These are phyloP conservation scores for Corythornis vintsioides DNA, from an alignment of 2,113 vertebrate species.

Conservation along the genomic window DNA sequence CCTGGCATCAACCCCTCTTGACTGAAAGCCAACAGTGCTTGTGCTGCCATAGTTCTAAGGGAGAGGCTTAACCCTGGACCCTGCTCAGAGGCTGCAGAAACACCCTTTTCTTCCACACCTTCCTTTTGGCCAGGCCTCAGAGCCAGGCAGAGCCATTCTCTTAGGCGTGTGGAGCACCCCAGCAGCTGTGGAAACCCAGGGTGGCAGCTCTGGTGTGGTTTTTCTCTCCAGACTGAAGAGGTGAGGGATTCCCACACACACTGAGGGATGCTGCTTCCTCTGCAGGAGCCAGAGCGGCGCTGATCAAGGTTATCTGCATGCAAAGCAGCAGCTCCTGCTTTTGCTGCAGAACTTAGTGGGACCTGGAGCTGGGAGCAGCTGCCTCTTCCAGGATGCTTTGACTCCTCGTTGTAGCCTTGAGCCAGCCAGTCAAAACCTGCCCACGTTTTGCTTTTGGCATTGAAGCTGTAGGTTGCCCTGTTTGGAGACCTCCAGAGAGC, in stretches of 20 bases:
- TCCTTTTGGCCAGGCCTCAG: not conserved
- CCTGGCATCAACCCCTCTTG: conserved; percentile 44
- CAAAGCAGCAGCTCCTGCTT: conserved; percentile 59
- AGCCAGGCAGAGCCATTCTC: not conserved
- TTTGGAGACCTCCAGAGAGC: conserved; percentile 41
- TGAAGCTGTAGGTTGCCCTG: conserved; percentile 37
- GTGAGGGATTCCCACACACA: conserved; percentile 6
- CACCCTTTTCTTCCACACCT: not conserved
- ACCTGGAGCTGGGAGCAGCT: conserved; percentile 25
- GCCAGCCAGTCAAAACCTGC: conserved; percentile 68
- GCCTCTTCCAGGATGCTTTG: conserved; percentile 45
- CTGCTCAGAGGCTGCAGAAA: not conserved
- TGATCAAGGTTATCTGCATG: conserved; percentile 48
- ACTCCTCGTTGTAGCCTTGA: conserved; percentile 54
- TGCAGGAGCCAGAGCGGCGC: not conserved
- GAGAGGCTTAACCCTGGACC: conserved; percentile 37
- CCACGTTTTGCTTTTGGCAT: conserved; percentile 63
- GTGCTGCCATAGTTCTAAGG: not conserved
- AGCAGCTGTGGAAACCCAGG: not conserved
- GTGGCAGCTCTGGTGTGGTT: not conserved
- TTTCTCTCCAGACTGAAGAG: not conserved
- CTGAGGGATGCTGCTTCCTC: conserved; percentile 23
- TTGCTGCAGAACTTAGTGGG: conserved; percentile 35
- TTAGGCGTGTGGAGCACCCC: not conserved
- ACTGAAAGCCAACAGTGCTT: conserved; percentile 23